Evolutionary conservation across 2,888 invertebrate genomes (phyloP).

Genomic region (Tetramorium bicarinatum): DNA sequence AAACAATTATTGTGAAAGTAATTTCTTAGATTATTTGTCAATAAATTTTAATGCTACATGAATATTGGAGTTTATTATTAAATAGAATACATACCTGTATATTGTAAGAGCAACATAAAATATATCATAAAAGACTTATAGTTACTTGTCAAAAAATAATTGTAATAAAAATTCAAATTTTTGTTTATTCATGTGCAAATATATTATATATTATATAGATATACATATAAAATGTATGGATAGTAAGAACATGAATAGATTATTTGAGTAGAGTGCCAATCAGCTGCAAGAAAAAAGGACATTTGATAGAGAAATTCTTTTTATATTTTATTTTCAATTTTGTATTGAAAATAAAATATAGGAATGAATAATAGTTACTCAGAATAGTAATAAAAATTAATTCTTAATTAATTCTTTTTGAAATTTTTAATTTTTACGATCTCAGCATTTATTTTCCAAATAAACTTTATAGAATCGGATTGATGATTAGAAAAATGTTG

Average conservation of each 20-base stretch:
- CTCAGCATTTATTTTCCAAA: not conserved
- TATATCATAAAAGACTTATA: conserved; percentile 15
- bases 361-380: not conserved
- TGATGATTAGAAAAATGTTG: not conserved
- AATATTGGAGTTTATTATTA: conserved; percentile 2
- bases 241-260: not conserved
- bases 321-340: not conserved
- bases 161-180: conserved; percentile 48
- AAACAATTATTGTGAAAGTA: conserved; percentile 19
- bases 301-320: not conserved
- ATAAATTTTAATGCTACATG: conserved; percentile 12
- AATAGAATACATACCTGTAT: not conserved
- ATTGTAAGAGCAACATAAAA: conserved; percentile 24
- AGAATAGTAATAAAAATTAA: not conserved
- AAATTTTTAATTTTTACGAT: not conserved
- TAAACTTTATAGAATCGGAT: not conserved
- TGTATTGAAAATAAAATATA: not conserved
- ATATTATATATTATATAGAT: not conserved
- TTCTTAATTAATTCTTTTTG: conserved; percentile 9
- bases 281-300: not conserved
- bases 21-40: not conserved
- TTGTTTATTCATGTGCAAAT: conserved; percentile 58
- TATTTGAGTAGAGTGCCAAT: not conserved
- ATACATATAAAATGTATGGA: conserved; percentile 23
- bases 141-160: conserved; percentile 10